phyloP scores from a whole-genome alignment of 1,140 invertebrate species.

The Anagrus nilaparvatae region DNA sequence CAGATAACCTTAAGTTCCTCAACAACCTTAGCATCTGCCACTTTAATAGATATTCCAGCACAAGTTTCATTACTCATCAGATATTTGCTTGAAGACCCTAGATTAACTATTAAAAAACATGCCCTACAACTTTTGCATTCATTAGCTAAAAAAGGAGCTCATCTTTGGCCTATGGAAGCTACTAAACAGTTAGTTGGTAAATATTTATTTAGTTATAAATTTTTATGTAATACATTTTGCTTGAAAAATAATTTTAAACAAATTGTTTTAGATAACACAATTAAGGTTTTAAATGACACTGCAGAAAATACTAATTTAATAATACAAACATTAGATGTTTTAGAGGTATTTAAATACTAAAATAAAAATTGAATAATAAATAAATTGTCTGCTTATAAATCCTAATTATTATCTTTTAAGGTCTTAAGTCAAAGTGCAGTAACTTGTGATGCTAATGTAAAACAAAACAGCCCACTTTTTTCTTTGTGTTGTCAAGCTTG shows the following conservation, averaged over 20 bases:
- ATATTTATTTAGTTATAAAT: constrained; percentile 4
- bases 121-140: constrained; percentile 64
- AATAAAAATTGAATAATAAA: constrained; percentile 1
- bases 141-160: constrained; percentile 66
- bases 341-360: constrained; percentile 27
- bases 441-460: constrained; percentile 38
- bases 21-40: constrained; percentile 76
- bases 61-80: constrained; percentile 58
- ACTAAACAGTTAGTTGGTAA: constrained; percentile 51
- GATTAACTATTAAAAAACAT: constrained; percentile 61
- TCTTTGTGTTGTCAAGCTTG: constrained; percentile 41
- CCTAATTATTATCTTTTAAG: constrained; percentile 19
- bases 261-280: constrained; percentile 31
- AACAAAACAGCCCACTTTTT: constrained; percentile 34
- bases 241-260: neutral
- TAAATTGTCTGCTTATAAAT: too few relatives aligned
- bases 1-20: constrained; percentile 77
- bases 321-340: constrained; percentile 37
- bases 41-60: constrained; percentile 80
- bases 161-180: constrained; percentile 68
- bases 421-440: constrained; percentile 38
- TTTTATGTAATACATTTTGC: constrained; percentile 5
- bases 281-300: constrained; percentile 33
- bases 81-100: constrained; percentile 50
- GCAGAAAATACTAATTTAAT: constrained; percentile 34